Conservation (phyloP, 1,140 invertebrate genomes). For the Drosophila subobscura region DNA sequence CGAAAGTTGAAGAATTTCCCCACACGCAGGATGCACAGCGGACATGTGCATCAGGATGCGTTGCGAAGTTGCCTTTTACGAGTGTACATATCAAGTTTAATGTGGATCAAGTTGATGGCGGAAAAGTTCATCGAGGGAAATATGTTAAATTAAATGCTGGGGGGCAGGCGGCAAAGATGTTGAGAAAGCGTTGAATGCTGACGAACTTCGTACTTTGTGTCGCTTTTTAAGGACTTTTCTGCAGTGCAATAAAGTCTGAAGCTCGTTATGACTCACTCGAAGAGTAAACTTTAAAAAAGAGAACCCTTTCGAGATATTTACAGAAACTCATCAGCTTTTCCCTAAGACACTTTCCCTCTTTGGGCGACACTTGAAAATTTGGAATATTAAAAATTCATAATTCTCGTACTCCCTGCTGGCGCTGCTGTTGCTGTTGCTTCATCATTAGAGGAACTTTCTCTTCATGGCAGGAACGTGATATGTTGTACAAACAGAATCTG, state of each 20-base stretch:
- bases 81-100: slow-evolving; percentile 8
- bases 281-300: too few relatives aligned
- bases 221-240: too few relatives aligned
- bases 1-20: slow-evolving; percentile 32
- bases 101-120: slow-evolving; percentile 22
- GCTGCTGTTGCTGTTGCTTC: not conserved
- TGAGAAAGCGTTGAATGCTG: not conserved
- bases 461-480: slow-evolving; percentile 19
- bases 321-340: too few relatives aligned
- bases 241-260: too few relatives aligned
- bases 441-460: slow-evolving; percentile 14
- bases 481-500: slow-evolving; percentile 35
- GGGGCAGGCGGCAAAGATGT: not conserved
- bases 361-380: not conserved
- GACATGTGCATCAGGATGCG: slow-evolving; percentile 1
- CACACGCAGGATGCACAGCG: not conserved
- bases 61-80: not conserved
- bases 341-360: not conserved
- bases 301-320: not conserved
- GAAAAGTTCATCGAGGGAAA: slow-evolving; percentile 20
- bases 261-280: too few relatives aligned
- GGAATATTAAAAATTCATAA: slow-evolving; percentile 1
- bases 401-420: not conserved
- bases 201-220: not conserved
- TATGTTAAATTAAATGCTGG: slow-evolving; percentile 22